Conservation (phyloP, 2,113 vertebrate genomes). For the Nothocercus nigrocapillus region DNA sequence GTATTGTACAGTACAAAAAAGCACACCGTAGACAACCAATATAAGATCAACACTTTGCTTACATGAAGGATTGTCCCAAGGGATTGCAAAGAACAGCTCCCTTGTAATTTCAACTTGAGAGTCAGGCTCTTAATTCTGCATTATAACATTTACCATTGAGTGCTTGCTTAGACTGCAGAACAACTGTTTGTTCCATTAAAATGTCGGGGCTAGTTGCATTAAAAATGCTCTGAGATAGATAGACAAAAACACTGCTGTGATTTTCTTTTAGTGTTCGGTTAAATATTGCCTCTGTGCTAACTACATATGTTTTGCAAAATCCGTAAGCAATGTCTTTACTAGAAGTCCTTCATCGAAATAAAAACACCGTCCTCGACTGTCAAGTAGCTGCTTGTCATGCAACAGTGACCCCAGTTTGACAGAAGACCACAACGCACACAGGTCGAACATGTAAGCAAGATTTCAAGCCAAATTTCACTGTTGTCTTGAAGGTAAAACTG, state of each 20-base stretch:
- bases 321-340: constrained; percentile 71
- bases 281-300: constrained; percentile 74
- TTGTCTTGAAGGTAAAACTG: constrained; percentile 78
- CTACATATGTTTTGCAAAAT: constrained; percentile 44
- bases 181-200: constrained; percentile 66
- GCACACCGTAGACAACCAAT: constrained; percentile 83
- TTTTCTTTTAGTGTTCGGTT: constrained; percentile 70
- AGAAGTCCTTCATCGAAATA: constrained; percentile 80
- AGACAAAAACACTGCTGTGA: constrained; percentile 72
- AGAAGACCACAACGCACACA: constrained; percentile 78
- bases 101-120: constrained; percentile 81
- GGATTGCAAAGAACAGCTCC: constrained; percentile 70
- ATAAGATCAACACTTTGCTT: constrained; percentile 84
- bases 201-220: constrained; percentile 79
- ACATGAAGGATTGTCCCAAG: constrained; percentile 92
- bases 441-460: constrained; percentile 76
- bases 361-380: constrained; percentile 75
- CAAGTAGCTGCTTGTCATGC: constrained; percentile 77
- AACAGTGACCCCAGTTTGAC: constrained; percentile 83
- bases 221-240: constrained; percentile 75
- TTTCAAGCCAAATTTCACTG: constrained; percentile 79
- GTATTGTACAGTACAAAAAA: constrained; percentile 90
- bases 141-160: constrained; percentile 61
- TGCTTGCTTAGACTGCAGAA: constrained; percentile 76
- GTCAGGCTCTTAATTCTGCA: constrained; percentile 78